Evolutionary conservation across 2,888 invertebrate species (phyloP), one percentile per base, ranked within the genome.

Genomic region (Drosophila subsilvestris): DNA sequence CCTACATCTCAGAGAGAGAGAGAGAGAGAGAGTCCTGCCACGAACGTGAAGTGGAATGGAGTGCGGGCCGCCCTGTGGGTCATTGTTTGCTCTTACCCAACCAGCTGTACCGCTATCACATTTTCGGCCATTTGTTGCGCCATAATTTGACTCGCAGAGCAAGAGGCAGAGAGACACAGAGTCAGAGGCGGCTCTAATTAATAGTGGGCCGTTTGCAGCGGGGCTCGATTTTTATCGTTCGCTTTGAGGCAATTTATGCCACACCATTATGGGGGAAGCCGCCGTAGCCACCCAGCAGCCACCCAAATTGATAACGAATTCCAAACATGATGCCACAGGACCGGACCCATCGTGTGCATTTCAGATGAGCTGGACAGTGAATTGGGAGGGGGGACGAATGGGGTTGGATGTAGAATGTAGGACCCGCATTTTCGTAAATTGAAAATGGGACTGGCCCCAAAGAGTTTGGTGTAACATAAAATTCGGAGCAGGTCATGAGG

Each of bases 111-210:
- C 58, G 75, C 84, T 76, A 69, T 75, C 67, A 69, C 69, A 70
- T 83, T 86, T 70, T 68, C 68, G 80, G 51, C 69, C 80, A 79
- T 86, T 82, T 79, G 78, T 80, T 81, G 84, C 73, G 63, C 78
- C 86, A 86, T 80, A 80, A 80, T 83, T 86, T 71, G 69, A 72
- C 51, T 82, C 67, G 22, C 22, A 22, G 22, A 22, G 22, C 2
- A 1, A 22, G 22, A 22, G 22, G 3, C 22, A 22, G 22, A 22
- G 22, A 37, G 32, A 12, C 12, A 1, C 32, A 4, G 66, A 54
- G 75, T 56, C 59, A 49, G 51, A 54, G 75, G 61, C 72, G 61
- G 80, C 72, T 74, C 88, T 83, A 84, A 84, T 84, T 88, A 84
- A 84, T 88, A 78, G 83, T 80, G 86, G 78, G 45, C 79, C 86